phyloP scores from a whole-genome alignment of 2,797 vertebrate species.

The Pantherophis vulpinus region DNA sequence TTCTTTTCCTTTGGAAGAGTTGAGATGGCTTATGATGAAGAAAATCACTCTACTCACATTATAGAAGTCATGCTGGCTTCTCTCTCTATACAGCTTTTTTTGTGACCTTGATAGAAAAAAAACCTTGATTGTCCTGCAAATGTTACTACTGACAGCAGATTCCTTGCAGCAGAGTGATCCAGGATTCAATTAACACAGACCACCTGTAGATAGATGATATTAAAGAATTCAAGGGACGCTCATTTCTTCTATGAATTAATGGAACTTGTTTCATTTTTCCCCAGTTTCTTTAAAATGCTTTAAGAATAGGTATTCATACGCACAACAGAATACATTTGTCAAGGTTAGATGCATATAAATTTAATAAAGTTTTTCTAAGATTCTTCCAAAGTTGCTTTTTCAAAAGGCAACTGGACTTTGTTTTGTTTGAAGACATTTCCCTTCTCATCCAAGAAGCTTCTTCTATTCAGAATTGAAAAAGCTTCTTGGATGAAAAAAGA shows the following conservation, averaged over 20 bases:
- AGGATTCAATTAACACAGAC: neutral
- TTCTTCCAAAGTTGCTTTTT: neutral
- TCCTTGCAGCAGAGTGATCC: neutral
- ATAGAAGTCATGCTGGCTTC: neutral
- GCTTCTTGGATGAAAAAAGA: neutral
- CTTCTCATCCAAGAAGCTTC: neutral
- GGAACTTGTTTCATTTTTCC: neutral
- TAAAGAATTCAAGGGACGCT: neutral
- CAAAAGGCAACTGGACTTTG: neutral
- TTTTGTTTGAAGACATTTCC: neutral
- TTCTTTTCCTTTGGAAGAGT: neutral
- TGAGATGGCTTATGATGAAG: neutral
- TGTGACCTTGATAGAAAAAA: neutral
- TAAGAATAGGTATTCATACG: neutral
- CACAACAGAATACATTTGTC: neutral
- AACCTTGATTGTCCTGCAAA: neutral
- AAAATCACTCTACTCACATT: neutral
- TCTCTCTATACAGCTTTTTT: neutral
- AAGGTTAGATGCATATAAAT: neutral
- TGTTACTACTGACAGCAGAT: neutral
- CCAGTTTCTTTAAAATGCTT: neutral
- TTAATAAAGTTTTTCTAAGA: neutral
- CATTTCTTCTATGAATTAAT: too few species aligned
- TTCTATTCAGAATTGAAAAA: neutral
- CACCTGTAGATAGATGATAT: neutral